Evolutionary conservation across 2,797 vertebrate genomes (phyloP).

Genomic region (Champsocephalus gunnari): DNA sequence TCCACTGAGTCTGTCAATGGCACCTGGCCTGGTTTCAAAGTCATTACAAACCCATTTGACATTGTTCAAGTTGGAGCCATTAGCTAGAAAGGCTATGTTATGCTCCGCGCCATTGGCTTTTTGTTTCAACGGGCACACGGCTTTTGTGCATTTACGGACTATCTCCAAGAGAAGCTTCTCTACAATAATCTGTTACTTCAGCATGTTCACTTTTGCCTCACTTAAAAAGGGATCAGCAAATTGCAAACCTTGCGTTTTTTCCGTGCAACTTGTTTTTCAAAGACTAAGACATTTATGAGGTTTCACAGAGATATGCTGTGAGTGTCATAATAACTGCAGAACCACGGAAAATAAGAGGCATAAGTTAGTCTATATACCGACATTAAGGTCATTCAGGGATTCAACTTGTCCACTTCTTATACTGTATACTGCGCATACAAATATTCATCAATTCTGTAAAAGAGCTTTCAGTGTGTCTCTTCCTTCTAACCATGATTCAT

Average conservation of each 20-base stretch:
- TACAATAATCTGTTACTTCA: slow-evolving; percentile 58
- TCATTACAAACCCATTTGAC: slow-evolving; percentile 72
- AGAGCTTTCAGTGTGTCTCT: slow-evolving; percentile 9
- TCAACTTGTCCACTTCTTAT: slow-evolving; percentile 40
- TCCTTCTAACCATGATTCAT: background rate
- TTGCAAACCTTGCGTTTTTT: slow-evolving; percentile 31
- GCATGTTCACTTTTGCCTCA: slow-evolving; percentile 15
- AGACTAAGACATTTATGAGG: slow-evolving; percentile 6
- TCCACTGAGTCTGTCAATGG: slow-evolving; percentile 62
- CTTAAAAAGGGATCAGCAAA: slow-evolving; percentile 24
- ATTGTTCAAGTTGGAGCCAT: slow-evolving; percentile 71
- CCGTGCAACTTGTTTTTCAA: slow-evolving; percentile 12
- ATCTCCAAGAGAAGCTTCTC: slow-evolving; percentile 50
- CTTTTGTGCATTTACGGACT: slow-evolving; percentile 51
- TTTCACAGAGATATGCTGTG: background rate
- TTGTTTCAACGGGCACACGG: slow-evolving; percentile 27
- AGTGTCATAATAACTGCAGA: slow-evolving; percentile 46
- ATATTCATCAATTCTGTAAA: slow-evolving; percentile 16
- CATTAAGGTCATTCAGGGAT: slow-evolving; percentile 43
- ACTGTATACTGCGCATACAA: background rate
- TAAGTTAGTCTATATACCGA: slow-evolving; percentile 32
- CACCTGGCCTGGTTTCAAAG: slow-evolving; percentile 68
- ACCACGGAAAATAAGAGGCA: slow-evolving; percentile 35
- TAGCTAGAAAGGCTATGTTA: slow-evolving; percentile 60
- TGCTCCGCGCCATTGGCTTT: slow-evolving; percentile 23